A percentile compares a stretch with the other conserved stretches of the same genome.
phyloP scores from a whole-genome alignment of 1,140 invertebrate species.

The Aradophagus sp. region DNA sequence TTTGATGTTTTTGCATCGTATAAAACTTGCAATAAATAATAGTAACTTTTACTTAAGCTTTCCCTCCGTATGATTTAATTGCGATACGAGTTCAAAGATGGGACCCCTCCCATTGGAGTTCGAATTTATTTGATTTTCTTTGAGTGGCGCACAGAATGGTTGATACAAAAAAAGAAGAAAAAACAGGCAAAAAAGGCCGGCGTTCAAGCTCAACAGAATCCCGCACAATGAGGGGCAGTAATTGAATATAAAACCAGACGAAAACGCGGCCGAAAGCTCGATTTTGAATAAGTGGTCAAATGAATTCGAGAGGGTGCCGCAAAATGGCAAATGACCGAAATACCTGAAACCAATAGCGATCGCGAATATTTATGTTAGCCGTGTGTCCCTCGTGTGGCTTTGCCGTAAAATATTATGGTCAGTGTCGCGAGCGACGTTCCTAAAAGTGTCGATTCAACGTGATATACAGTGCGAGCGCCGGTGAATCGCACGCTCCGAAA shows the following conservation, averaged over 20 bases:
- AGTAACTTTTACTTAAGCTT: too few relatives aligned
- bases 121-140: too few relatives aligned
- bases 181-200: conserved; percentile 18
- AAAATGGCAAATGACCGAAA: conserved; percentile 51
- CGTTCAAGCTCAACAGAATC: conserved; percentile 32
- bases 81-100: too few relatives aligned
- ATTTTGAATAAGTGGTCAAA: conserved; percentile 46
- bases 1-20: too few relatives aligned
- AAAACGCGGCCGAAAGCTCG: conserved; percentile 29
- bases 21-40: too few relatives aligned
- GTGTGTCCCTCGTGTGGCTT: conserved; percentile 27
- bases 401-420: conserved; percentile 40
- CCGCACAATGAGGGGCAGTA: conserved; percentile 30
- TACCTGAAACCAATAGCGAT: conserved; percentile 49
- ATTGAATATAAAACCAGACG: conserved; percentile 46
- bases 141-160: conserved; percentile 17
- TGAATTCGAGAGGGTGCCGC: conserved; percentile 37
- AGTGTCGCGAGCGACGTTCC: conserved; percentile 26
- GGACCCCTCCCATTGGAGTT: too few relatives aligned
- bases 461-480: conserved; percentile 32
- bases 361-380: conserved; percentile 45
- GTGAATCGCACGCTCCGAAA: conserved; percentile 17
- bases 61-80: too few relatives aligned
- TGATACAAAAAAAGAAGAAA: conserved; percentile 13
- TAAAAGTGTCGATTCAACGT: conserved; percentile 44